A percentile compares a stretch with the other conserved stretches of the same genome.
Evolutionary conservation across 1,140 invertebrate species (phyloP).

Genomic region (Camponotus pennsylvanicus): DNA sequence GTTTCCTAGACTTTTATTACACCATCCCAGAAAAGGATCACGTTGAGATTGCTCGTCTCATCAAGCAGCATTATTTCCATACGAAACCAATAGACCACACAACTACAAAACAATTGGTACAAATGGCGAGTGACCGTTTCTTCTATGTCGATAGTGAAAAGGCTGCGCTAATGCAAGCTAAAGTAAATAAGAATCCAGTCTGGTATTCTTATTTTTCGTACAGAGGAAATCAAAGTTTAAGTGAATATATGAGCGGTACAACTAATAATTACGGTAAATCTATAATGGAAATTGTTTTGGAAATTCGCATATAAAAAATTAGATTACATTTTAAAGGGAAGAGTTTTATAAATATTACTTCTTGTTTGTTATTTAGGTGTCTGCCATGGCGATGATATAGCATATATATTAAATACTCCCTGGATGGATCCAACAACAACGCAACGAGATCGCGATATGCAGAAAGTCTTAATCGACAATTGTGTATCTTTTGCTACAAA

Average conservation of each 20-base stretch:
- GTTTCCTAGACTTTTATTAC: conserved; percentile 88
- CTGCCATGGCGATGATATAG: conserved; percentile 88
- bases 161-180: conserved; percentile 87
- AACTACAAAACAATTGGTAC: conserved; percentile 77
- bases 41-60: conserved; percentile 83
- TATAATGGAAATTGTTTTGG: conserved; percentile 56
- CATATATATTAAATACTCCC: conserved; percentile 80
- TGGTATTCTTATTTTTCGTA: conserved; percentile 88
- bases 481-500: conserved; percentile 86
- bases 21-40: conserved; percentile 86
- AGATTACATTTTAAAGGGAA: background rate
- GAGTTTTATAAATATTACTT: conserved; percentile 15
- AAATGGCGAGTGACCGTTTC: conserved; percentile 87
- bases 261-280: conserved; percentile 87
- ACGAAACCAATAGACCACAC: conserved; percentile 83
- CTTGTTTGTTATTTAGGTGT: conserved; percentile 84
- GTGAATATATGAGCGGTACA: conserved; percentile 83
- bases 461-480: conserved; percentile 86
- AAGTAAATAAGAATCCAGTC: conserved; percentile 86
- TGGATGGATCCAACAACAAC: conserved; percentile 78
- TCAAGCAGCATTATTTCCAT: conserved; percentile 87
- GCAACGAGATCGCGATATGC: conserved; percentile 85
- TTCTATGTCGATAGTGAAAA: conserved; percentile 87
- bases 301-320: background rate
- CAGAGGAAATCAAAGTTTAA: conserved; percentile 86